Conservation (phyloP, 1,140 invertebrate genomes). For the Drosophila asahinai region DNA sequence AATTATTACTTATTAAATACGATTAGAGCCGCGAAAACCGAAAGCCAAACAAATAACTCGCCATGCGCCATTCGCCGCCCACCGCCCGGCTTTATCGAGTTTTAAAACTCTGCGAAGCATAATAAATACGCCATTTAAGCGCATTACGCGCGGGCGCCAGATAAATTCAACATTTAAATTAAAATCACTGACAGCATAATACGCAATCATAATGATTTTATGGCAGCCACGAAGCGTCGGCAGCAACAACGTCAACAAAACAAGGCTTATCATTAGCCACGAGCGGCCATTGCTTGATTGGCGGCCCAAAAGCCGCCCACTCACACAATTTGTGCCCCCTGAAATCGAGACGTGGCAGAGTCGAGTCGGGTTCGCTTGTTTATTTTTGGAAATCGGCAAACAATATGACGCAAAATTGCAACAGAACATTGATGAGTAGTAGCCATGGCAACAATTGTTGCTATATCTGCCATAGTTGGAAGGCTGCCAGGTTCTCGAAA, state of each 20-base stretch:
- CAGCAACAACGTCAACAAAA: slow-evolving; percentile 52
- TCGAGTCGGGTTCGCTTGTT: slow-evolving; percentile 35
- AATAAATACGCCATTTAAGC: slow-evolving; percentile 64
- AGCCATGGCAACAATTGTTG: slow-evolving; percentile 53
- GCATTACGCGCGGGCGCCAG: slow-evolving; percentile 33
- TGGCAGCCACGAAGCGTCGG: slow-evolving; percentile 41
- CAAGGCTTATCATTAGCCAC: slow-evolving; percentile 79
- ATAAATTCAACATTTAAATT: slow-evolving; percentile 70
- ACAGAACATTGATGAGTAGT: slow-evolving; percentile 46
- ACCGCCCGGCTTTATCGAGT: slow-evolving; percentile 17
- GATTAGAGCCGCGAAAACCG: slow-evolving; percentile 14
- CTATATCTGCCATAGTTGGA: slow-evolving; percentile 57
- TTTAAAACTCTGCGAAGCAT: slow-evolving; percentile 41
- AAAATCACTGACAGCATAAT: slow-evolving; percentile 75
- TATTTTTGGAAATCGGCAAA: slow-evolving; percentile 78
- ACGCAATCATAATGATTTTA: slow-evolving; percentile 70
- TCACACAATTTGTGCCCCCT: slow-evolving; percentile 2
- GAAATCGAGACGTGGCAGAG: slow-evolving; percentile 9
- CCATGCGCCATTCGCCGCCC: not conserved
- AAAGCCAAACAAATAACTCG: slow-evolving; percentile 24
- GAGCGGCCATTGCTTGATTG: slow-evolving; percentile 71
- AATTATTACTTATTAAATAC: slow-evolving; percentile 27
- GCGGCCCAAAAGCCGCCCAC: slow-evolving; percentile 20
- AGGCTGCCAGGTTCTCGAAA: slow-evolving; percentile 58
- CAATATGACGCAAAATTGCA: slow-evolving; percentile 79